Percentiles rank a stretch among this genome's conserved stretches.
phyloP scores from a whole-genome alignment of 2,797 vertebrate genomes.

The Otolemur crassicaudatus region DNA sequence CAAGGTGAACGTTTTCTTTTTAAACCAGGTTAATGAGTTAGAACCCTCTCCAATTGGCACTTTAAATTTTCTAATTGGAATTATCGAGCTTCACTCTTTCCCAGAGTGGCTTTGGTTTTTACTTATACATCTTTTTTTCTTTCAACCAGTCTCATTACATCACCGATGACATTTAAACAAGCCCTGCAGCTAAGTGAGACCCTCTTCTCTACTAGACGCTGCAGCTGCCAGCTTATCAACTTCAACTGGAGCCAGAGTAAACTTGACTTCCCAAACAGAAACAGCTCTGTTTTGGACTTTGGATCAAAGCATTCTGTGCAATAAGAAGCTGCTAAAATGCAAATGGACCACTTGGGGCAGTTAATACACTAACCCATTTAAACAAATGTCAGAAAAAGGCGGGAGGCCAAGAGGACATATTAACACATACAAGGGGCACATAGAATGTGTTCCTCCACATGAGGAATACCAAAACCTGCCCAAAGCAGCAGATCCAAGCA shows the following conservation, averaged over 20 bases:
- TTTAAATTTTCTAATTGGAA: constrained; percentile 30
- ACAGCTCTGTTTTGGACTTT: not conserved
- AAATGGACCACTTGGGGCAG: not conserved
- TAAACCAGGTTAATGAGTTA: not conserved
- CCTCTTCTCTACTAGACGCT: not conserved
- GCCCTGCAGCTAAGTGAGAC: not conserved
- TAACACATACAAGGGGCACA: not conserved
- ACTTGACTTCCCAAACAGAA: not conserved
- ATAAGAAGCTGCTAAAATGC: constrained; percentile 43
- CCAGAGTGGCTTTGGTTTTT: not conserved
- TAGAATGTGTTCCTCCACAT: not conserved
- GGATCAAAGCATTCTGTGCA: not conserved
- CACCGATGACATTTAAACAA: not conserved
- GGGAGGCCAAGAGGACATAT: not conserved
- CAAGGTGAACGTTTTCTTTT: not conserved
- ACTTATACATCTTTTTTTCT: constrained; percentile 3
- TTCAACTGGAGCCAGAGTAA: not conserved
- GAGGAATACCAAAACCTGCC: not conserved
- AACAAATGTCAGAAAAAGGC: not conserved
- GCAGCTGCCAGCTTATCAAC: not conserved
- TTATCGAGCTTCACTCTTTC: not conserved
- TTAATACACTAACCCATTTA: not conserved
- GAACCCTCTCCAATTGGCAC: not conserved
- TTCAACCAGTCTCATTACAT: not conserved
- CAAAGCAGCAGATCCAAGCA: not conserved